Base-by-base conservation (phyloP, 2,797 vertebrate genomes). In the Argya squamiceps region DNA sequence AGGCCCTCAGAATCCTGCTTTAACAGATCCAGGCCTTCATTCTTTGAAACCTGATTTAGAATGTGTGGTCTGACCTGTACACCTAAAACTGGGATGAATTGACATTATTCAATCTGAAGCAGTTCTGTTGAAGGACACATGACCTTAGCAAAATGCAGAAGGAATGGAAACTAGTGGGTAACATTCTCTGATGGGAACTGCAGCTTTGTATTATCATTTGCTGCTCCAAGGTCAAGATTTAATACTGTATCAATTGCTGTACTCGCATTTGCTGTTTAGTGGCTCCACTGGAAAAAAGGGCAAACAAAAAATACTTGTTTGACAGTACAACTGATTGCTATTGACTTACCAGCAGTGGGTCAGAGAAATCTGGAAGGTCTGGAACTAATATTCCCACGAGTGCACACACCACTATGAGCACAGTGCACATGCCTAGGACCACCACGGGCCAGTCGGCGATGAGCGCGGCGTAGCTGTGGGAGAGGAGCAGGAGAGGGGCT, bases 371-470 rank as follows among this genome's bases (percentile, higher is more conserved):
- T 0, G 99, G 99, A 84, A 99, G 98, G 89, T 99, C 99, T 2
- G 99, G 99, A 32, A 99, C 99, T 37, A 99, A 96, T 65, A 99
- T 97, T 30, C 99, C 99, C 47, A 99, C 99, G 22, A 99, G 97
- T 2, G 99, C 99, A 68, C 99, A 99, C 41, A 99, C 98, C 78
- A 99, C 99, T 4, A 99, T 99, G 79, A 99, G 98, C 84, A 99
- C 98, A 0, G 99, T 99, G 93, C 99, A 99, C 96, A 99, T 98
- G 20, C 99, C 99, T 89, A 99, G 97, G 68, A 99, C 99, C 86
- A 99, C 99, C 96, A 99, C 99, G 0, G 99, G 99, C 99, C 99
- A 99, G 98, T 99, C 99, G 2, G 99, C 99, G 67, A 99, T 99
- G 83, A 99, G 98, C 44, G 99, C 99, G 1, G 99, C 98, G 11